Base-by-base conservation (phyloP, 2,797 vertebrate species). In the Pyrocephalus nanus region DNA sequence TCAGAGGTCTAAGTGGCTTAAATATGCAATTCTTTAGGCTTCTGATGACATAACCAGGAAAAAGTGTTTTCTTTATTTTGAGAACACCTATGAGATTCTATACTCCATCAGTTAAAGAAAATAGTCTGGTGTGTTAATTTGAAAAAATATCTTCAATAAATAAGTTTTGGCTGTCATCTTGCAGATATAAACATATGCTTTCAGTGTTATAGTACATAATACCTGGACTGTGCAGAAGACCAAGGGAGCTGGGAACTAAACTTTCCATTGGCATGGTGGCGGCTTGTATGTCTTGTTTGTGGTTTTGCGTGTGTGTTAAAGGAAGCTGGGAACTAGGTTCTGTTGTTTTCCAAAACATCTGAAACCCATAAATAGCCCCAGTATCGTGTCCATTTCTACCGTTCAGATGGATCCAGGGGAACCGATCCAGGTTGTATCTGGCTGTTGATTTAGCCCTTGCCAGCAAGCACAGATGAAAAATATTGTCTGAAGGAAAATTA, bases 381-480 rank as follows among this genome's bases (percentile, higher is more conserved):
- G 40, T 8, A 48, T 42, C 3, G 0, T 0, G 1, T 32, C 32
- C 0, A 0, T 76, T 79, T 45, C n/a, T 45, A 3, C 8, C 21
- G 11, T 7, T 60, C 38, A 26, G 43, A 13, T 53, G 21, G 55
- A 55, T 45, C 54, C n/a, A 14, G 42, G 53, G 51, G 78, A 83
- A 6, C 17, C 25, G 47, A 61, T 42, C 19, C 12, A 29, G 29
- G 14, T 12, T 61, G 22, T 14, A 17, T 17, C 23, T 32, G 30
- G 27, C 34, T 75, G 73, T 17, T 40, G 57, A 32, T 48, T 30
- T 72, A 38, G 57, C 22, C 45, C 42, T 92, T 81, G n/a, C 22
- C 18, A 69, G 42, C 10, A 32, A 67, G 26, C 16, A 53, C 5
- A 18, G 48, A 26, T 42, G 42, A 61, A 73, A 76, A 81, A 34